A percentile compares a stretch with the other conserved stretches of the same genome.
Evolutionary conservation across 2,113 vertebrate genomes (phyloP).

Genomic region (Poecilia latipinna): DNA sequence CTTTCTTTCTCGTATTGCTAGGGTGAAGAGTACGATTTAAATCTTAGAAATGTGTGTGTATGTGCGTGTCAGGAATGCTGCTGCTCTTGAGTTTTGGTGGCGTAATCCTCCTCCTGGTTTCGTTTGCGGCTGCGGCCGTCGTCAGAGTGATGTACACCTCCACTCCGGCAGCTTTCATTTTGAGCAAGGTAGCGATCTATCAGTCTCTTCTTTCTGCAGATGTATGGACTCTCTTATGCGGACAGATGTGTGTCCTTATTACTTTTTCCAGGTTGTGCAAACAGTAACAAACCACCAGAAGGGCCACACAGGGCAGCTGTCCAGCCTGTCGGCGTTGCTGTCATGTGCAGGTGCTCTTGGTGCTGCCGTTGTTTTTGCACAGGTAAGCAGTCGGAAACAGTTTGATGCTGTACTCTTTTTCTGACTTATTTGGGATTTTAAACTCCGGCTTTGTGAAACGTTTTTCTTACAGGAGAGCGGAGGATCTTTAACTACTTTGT

Average conservation of each 20-base stretch:
- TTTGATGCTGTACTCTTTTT: neutral
- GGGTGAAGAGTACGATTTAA: neutral
- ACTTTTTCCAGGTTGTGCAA: slow-evolving; percentile 79
- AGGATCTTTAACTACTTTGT: slow-evolving; percentile 71
- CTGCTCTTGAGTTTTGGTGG: slow-evolving; percentile 62
- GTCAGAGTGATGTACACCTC: slow-evolving; percentile 76
- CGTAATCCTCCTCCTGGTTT: slow-evolving; percentile 73
- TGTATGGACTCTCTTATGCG: neutral
- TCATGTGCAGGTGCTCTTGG: slow-evolving; percentile 80
- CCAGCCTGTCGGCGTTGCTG: slow-evolving; percentile 79
- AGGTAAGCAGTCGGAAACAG: slow-evolving; percentile 69
- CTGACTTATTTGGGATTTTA: neutral
- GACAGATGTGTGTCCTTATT: neutral
- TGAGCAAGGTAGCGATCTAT: slow-evolving; percentile 77
- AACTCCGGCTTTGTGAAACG: neutral
- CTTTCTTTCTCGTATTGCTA: too few species aligned
- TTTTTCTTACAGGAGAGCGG: slow-evolving; percentile 76
- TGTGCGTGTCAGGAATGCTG: slow-evolving; percentile 59
- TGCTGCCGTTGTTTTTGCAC: slow-evolving; percentile 77
- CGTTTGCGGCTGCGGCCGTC: slow-evolving; percentile 56
- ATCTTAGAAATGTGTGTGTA: neutral
- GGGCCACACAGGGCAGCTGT: slow-evolving; percentile 85
- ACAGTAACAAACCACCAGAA: slow-evolving; percentile 78
- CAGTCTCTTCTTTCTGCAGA: neutral
- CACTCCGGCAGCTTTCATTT: slow-evolving; percentile 74